Evolutionary conservation across 1,140 invertebrate species (phyloP).

Genomic region (Rhyacophila brunnea): DNA sequence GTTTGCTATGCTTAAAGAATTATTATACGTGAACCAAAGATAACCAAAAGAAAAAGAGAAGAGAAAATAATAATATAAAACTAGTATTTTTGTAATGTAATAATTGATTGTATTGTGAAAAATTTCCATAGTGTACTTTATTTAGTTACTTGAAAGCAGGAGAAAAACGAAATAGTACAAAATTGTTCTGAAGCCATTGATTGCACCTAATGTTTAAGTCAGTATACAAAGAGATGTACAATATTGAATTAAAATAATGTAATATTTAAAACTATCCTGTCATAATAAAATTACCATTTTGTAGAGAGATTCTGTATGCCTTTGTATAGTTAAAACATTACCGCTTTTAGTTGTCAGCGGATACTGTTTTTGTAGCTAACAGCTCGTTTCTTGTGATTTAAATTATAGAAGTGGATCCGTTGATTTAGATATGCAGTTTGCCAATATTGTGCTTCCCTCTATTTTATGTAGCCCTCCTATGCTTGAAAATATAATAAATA

Average conservation of each 20-base stretch:
- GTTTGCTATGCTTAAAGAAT: constrained; percentile 32
- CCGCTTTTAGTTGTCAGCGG: constrained; percentile 34
- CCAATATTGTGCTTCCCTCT: constrained; percentile 37
- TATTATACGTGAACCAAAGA: constrained; percentile 29
- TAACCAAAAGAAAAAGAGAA: constrained; percentile 25
- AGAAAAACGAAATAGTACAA: constrained; percentile 34
- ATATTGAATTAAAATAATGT: constrained; percentile 32
- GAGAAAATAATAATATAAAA: too few relatives aligned
- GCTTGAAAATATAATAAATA: constrained; percentile 31
- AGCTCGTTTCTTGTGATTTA: constrained; percentile 27
- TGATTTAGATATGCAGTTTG: constrained; percentile 35
- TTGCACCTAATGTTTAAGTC: constrained; percentile 35
- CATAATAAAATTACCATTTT: constrained; percentile 31
- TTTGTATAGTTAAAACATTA: constrained; percentile 32
- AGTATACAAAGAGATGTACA: constrained; percentile 37
- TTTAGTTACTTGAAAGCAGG: constrained; percentile 15
- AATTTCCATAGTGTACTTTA: constrained; percentile 28
- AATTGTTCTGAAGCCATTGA: constrained; percentile 32
- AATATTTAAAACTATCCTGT: constrained; percentile 30
- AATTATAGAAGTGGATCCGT: constrained; percentile 27
- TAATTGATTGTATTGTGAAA: constrained; percentile 4
- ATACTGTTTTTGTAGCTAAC: constrained; percentile 28
- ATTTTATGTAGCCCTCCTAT: constrained; percentile 34
- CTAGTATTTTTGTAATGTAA: constrained; percentile 35
- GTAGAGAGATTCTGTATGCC: constrained; percentile 35